Evolutionary conservation across 2,888 invertebrate species (phyloP), one percentile per base, ranked within the genome.

Genomic region (Apoda limacodes): DNA sequence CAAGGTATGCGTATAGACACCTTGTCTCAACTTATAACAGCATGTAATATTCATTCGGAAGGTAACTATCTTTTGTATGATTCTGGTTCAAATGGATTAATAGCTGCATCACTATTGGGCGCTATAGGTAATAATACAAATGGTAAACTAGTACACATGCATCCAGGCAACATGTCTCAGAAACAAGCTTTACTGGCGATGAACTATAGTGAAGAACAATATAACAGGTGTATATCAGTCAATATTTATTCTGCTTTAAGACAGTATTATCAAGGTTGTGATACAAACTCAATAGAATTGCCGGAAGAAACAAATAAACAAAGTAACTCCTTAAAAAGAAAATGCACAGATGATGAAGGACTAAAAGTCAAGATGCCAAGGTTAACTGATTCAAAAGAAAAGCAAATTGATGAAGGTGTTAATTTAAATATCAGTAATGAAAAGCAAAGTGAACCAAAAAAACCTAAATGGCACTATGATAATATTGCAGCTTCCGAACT

Each of bases 51-150:
- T 5, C 88, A 89, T 52, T 84, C 88, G 0, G 87, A 86, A 52
- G 90, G 92, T 1, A 86, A 83, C 42, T 91, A 89, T 63, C 70
- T 95, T 32, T 65, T 98, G 2, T 95, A 94, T 58, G 97, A 98
- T 57, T 92, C 93, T 31, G 93, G 93, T 1, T 92, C 92, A 17
- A 88, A 88, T 52, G 98, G 97, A 0, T 74, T 98, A 24, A 60
- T 95, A 14, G 85, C 92, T 4, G 93, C 95, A 1, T 87, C 92
- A 2, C 82, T 97, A 50, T 61, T 98, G 24, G 90, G 93, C 60
- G 85, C 87, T 30, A 88, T 94, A 33, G 88, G 90, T 1, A 82
- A 74, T 0, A 67, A 82, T 19, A 88, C 88, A 1, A 62, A 60
- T 26, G 91, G 89, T 0, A 82, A 78, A 46, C 55, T 93, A 10